Evolutionary conservation across 2,113 vertebrate genomes (phyloP), one percentile per base, ranked within the genome.

Genomic region (Epinephelus fuscoguttatus): DNA sequence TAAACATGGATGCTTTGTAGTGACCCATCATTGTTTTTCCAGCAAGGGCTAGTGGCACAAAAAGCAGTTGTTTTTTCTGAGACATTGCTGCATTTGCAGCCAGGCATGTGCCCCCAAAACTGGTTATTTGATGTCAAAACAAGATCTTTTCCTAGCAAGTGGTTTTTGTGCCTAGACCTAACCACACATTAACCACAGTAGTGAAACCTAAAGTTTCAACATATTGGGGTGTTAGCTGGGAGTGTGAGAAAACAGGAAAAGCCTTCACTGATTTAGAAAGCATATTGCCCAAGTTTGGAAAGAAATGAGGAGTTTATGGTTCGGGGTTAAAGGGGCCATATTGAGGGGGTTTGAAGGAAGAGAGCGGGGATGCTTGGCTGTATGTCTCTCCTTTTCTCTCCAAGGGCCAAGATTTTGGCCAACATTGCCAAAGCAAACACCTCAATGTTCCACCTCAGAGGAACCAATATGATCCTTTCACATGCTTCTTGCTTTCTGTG

Each of bases 381-480:
- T 11, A 13, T 23, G 2, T 55, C 64, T 82, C n/a, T 71, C 33
- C 69, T 74, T 81, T 78, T 52, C 42, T 73, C 79, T 83, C 60
- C 1, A 19, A 81, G 77, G 59, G 25, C 73, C 76, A 64, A 72
- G 75, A 72, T 82, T 88, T 82, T 78, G 80, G 55, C 73, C n/a
- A 30, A 15, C 63, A 25, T 9, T 67, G 89, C 88, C 93, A 91
- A 92, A 93, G 75, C 78, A 89, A 93, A 93, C 88, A 88, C 76
- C 80, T 84, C 69, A 45, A 82, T 89, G 40, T 88, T 89, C 79
- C 74, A 87, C 91, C 86, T 80, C 79, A 70, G 72, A 81, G 81
- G 75, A 87, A 86, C 73, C 13, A 40, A 70, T 74, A 52, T 52
- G 49, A 87, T 84, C 67, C 69, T 90, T 91, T 92, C 91, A 86